phyloP scores from a whole-genome alignment of 2,888 invertebrate species.

The Ophion obscuratus region DNA sequence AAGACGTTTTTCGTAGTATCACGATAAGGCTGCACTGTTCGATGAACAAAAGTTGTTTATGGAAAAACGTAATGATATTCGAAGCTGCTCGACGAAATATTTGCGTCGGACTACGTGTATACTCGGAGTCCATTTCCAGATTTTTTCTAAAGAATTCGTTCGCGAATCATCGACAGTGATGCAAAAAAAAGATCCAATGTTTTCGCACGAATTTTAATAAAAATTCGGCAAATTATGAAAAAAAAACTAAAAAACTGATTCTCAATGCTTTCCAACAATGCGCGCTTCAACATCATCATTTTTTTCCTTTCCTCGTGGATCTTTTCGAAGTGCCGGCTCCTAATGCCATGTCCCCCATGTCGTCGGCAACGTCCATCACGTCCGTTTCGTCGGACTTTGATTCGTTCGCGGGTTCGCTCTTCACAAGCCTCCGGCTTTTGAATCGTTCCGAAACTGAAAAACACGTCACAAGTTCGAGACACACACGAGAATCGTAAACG shows the following conservation, averaged over 20 bases:
- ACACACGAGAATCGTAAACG: slow-evolving; percentile 2
- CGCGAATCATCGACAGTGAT: not conserved
- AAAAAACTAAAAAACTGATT: not conserved
- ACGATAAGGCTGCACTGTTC: too few species aligned
- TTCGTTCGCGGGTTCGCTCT: slow-evolving; percentile 2
- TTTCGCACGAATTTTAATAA: not conserved
- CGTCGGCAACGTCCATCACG: slow-evolving; percentile 77
- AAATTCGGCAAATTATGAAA: not conserved
- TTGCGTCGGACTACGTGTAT: too few species aligned
- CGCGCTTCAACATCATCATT: slow-evolving; percentile 9
- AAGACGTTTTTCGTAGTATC: not conserved
- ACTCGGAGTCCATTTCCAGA: not conserved
- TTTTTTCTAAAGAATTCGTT: not conserved
- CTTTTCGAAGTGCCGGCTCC: slow-evolving; percentile 51
- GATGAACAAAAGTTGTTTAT: too few species aligned
- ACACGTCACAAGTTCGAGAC: slow-evolving; percentile 30
- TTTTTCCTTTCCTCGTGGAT: slow-evolving; percentile 54
- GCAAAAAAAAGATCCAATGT: not conserved
- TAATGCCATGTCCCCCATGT: slow-evolving; percentile 74
- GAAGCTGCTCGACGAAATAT: too few species aligned
- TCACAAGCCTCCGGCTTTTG: slow-evolving; percentile 65
- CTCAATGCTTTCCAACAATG: not conserved
- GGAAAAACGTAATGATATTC: too few species aligned
- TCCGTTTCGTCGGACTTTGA: slow-evolving; percentile 37
- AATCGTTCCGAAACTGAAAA: slow-evolving; percentile 75